A percentile compares a stretch with the other conserved stretches of the same genome.
Evolutionary conservation across 2,888 invertebrate species (phyloP).

Genomic region (Caenorhabditis sinica): DNA sequence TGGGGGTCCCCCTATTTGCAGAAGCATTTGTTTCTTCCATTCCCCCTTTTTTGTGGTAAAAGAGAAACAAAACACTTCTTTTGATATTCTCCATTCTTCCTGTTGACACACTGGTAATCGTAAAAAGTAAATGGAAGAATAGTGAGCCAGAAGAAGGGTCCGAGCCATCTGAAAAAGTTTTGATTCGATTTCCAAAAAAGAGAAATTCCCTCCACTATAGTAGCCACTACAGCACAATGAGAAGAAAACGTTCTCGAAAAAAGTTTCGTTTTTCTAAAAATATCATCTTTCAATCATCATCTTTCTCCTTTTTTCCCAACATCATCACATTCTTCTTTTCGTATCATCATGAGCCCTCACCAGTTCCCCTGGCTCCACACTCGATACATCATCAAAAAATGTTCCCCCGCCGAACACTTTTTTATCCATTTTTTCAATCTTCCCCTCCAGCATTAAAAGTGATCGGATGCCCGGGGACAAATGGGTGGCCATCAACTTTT

Average conservation of each 20-base stretch:
- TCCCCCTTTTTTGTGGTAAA: background rate
- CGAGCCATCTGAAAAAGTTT: no score
- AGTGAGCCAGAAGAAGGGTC: no score
- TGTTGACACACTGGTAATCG: no score
- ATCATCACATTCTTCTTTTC: conserved; percentile 6
- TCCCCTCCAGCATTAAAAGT: conserved; percentile 27
- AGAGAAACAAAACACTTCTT: conserved; percentile 3
- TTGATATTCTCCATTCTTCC: background rate
- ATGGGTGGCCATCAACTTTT: conserved; percentile 19
- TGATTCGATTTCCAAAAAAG: no score
- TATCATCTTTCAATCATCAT: background rate
- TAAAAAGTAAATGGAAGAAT: no score
- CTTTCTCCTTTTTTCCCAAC: background rate
- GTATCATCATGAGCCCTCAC: conserved; percentile 12
- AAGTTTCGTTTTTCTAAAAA: conserved; percentile 18
- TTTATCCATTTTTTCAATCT: conserved; percentile 55
- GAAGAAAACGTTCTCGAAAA: background rate
- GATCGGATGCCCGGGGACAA: conserved; percentile 30
- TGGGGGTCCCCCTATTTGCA: background rate
- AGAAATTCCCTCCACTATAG: no score
- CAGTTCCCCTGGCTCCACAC: conserved; percentile 18
- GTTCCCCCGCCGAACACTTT: conserved; percentile 12
- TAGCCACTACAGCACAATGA: no score
- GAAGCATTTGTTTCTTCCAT: background rate
- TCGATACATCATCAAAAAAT: conserved; percentile 12